A percentile compares a stretch with the other conserved stretches of the same genome.
Conservation (phyloP, 1,140 invertebrate species). For the Caenorhabditis elegans region WBcel235 BX284606.5:17365501-17366000, state of each 20-base stretch:
- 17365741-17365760: no score
- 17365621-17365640: conserved; percentile 76
- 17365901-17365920: not conserved
- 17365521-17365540: conserved; percentile 74
- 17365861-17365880: conserved; percentile 95
- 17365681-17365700: conserved; percentile 75
- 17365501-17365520: conserved; percentile 87
- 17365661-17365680: conserved; percentile 78
- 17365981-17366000: conserved; percentile 98
- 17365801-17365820: conserved; percentile 73
- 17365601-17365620: conserved; percentile 76
- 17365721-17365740: no score
- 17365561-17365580: conserved; percentile 70
- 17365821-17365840: conserved; percentile 83
- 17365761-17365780: not conserved
- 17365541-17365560: not conserved
- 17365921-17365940: not conserved
- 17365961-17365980: conserved; percentile 91
- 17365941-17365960: conserved; percentile 80
- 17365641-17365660: conserved; percentile 83
- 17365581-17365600: conserved; percentile 87
- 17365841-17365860: conserved; percentile 85
- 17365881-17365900: conserved; percentile 85
- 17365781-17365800: not conserved
- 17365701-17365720: not conserved